Evolutionary conservation across 30 jellyfish, hydroid and myxozoan species (phyloP).

Genomic region (Aurelia aurita): DNA sequence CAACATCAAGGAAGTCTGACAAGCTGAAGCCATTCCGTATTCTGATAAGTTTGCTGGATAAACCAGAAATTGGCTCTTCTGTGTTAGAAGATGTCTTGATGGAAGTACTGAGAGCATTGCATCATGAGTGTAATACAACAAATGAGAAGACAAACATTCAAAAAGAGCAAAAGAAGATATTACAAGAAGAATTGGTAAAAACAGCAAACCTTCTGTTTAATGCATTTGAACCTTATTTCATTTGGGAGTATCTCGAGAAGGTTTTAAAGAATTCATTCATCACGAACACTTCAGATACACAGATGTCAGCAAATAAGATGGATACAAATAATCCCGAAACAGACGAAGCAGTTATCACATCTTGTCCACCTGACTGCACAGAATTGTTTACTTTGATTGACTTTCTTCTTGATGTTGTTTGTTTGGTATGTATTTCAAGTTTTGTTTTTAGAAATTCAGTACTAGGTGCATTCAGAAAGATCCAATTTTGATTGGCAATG

Average conservation of each 20-base stretch:
- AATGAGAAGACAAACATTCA: constrained; percentile 7
- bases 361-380: constrained; percentile 58
- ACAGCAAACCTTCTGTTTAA: constrained; percentile 86
- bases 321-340: neutral
- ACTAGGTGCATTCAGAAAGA: too few species aligned
- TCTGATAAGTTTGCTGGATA: constrained; percentile 87
- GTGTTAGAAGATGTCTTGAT: constrained; percentile 84
- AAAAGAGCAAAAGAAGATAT: neutral
- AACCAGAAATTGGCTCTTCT: constrained; percentile 94
- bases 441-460: too few species aligned
- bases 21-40: constrained; percentile 91
- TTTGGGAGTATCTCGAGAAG: constrained; percentile 90
- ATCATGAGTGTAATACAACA: constrained; percentile 53
- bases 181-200: constrained; percentile 75
- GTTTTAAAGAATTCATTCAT: constrained; percentile 41
- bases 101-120: constrained; percentile 86
- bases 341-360: constrained; percentile 14
- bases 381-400: constrained; percentile 70
- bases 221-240: constrained; percentile 90
- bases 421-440: constrained; percentile 73
- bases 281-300: neutral
- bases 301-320: neutral
- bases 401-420: constrained; percentile 86
- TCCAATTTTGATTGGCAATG: too few species aligned
- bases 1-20: constrained; percentile 5